phyloP scores from a whole-genome alignment of 1,140 invertebrate species.

The Drosophila chauvacae region DNA sequence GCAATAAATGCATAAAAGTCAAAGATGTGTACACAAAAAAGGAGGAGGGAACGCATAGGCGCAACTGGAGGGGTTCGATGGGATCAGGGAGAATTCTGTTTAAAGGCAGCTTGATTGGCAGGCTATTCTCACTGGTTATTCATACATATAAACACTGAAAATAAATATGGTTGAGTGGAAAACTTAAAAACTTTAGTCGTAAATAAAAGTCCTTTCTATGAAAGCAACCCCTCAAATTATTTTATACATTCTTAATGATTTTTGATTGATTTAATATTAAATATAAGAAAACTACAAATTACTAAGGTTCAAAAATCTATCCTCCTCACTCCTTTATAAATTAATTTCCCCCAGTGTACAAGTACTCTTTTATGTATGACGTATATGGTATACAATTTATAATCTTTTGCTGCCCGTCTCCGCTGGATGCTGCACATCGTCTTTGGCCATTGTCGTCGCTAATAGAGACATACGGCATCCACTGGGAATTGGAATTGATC shows the following conservation, averaged over 20 bases:
- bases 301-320: not conserved
- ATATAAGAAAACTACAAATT: too few relatives aligned
- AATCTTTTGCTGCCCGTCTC: constrained; percentile 49
- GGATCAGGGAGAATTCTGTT: constrained; percentile 8
- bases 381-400: constrained; percentile 55
- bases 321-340: too few relatives aligned
- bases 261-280: not conserved
- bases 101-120: constrained; percentile 17
- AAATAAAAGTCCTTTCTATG: not conserved
- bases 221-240: not conserved
- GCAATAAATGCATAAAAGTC: constrained; percentile 64
- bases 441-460: constrained; percentile 43
- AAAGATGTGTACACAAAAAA: constrained; percentile 43
- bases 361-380: constrained; percentile 22
- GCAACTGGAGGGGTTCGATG: constrained; percentile 9
- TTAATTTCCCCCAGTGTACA: constrained; percentile 15
- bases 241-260: not conserved
- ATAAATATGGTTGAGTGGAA: not conserved
- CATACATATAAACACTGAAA: not conserved
- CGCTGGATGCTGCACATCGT: constrained; percentile 42
- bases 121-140: not conserved
- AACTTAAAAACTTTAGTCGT: not conserved
- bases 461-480: constrained; percentile 59
- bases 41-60: constrained; percentile 1
- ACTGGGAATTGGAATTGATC: constrained; percentile 50